Evolutionary conservation across 2,113 vertebrate species (phyloP).

Genomic region (Laticauda laticaudata): DNA sequence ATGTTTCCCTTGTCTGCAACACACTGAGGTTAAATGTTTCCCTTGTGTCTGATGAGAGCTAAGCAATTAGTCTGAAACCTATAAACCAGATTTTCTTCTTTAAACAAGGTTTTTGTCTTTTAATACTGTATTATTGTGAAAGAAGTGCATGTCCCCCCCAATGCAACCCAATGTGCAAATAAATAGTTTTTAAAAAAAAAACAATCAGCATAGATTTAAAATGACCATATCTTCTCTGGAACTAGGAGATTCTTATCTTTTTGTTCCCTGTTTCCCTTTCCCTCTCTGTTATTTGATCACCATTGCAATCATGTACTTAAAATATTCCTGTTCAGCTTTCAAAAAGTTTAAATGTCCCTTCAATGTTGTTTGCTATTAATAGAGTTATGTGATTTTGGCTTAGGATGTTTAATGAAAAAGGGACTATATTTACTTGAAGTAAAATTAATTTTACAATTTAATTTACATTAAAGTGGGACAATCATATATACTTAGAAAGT

Average conservation of each 20-base stretch:
- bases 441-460: neutral
- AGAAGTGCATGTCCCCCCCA: too few relatives aligned
- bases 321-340: neutral
- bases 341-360: neutral
- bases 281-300: neutral
- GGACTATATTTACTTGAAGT: neutral
- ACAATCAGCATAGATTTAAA: neutral
- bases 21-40: neutral
- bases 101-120: neutral
- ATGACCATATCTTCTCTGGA: neutral
- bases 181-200: neutral
- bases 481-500: neutral
- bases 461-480: neutral
- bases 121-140: neutral
- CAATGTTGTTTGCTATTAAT: neutral
- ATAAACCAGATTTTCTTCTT: neutral
- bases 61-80: neutral
- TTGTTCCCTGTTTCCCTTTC: neutral
- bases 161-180: neutral
- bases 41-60: neutral
- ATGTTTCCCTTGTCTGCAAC: neutral
- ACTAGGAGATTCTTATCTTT: neutral
- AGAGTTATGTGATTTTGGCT: neutral
- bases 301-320: neutral
- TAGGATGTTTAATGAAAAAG: neutral